Conservation (phyloP, 2,797 vertebrate genomes). For the Fundulus diaphanus region DNA sequence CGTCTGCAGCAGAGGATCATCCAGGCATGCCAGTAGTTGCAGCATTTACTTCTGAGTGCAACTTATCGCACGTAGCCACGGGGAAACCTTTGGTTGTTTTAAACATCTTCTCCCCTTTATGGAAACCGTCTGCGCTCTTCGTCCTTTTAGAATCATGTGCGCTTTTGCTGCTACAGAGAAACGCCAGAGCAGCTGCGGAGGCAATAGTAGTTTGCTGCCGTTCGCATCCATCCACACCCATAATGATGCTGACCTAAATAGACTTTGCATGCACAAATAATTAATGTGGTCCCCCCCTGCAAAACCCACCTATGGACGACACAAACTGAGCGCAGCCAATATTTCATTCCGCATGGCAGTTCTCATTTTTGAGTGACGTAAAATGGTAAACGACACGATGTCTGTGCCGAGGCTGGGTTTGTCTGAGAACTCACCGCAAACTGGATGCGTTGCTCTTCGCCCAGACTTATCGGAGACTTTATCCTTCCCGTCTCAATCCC, state of each 20-base stretch:
- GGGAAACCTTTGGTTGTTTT: constrained; percentile 8
- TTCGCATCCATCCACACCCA: constrained; percentile 65
- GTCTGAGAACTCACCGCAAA: constrained; percentile 68
- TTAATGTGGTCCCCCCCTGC: constrained; percentile 28
- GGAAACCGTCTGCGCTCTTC: constrained; percentile 10
- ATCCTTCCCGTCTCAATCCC: constrained; percentile 64
- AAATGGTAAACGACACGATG: constrained; percentile 6
- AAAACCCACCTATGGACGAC: constrained; percentile 10
- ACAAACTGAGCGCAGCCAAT: neutral
- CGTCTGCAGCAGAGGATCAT: constrained; percentile 31
- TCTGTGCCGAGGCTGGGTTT: neutral
- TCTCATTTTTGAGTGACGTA: constrained; percentile 38
- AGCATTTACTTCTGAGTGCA: constrained; percentile 14
- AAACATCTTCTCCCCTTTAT: constrained; percentile 1
- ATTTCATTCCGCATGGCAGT: neutral
- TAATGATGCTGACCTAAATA: constrained; percentile 73
- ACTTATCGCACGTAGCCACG: constrained; percentile 7
- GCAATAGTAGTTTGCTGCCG: constrained; percentile 32
- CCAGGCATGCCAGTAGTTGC: constrained; percentile 5
- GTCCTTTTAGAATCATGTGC: neutral
- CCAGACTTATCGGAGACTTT: constrained; percentile 62
- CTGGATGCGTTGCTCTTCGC: constrained; percentile 40
- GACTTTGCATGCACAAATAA: constrained; percentile 35
- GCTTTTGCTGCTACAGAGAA: neutral
- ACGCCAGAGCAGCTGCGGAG: neutral